Evolutionary conservation across 2,888 invertebrate genomes (phyloP), one percentile per base, ranked within the genome.

Genomic region (Neria commutata): DNA sequence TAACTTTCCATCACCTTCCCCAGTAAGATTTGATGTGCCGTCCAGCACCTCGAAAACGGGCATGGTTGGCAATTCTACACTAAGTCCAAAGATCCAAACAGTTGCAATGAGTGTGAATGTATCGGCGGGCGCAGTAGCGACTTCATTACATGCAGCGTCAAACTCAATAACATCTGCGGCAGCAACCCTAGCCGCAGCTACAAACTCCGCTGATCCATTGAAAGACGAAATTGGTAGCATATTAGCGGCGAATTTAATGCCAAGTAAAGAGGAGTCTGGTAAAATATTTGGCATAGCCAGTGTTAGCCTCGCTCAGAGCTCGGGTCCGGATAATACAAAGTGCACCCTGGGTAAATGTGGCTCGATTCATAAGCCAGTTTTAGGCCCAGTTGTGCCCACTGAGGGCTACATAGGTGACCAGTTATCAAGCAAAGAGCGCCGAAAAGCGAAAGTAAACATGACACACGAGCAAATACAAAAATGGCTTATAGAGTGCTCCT

Each of bases 401-500:
- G 82, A 82, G 62, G 76, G 79, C 1, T 81, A 81, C 55, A 73
- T 81, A 40, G 81, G 80, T 2, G 82, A 82, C 58, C 80, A 80
- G 56, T 62, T 82, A 24, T 75, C 81, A 0, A 80, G 81, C 58
- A 82, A 82, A 61, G 82, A 82, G 51, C 76, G 74, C 52, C 81
- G 71, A 64, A 84, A 87, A 73, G 87, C 86, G 17, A 86, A 87
- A 71, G 87, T 88, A 0, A 88, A 88, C 69, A 88, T 88, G 88
- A 88, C 88, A 0, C 87, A 86, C 34, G 88, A 88, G 69, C 87
- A 88, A 75, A 88, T 89, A 45, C 88, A 89, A 65, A 87, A 88
- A 68, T 89, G 89, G 89, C 67, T 86, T 5, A 83, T 83, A 57
- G 86, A 86, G 65, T 85, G 85, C 65, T 84, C 84, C 1, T 79